Conservation (phyloP, 1,140 invertebrate species). For the Helicoverpa armigera region DNA sequence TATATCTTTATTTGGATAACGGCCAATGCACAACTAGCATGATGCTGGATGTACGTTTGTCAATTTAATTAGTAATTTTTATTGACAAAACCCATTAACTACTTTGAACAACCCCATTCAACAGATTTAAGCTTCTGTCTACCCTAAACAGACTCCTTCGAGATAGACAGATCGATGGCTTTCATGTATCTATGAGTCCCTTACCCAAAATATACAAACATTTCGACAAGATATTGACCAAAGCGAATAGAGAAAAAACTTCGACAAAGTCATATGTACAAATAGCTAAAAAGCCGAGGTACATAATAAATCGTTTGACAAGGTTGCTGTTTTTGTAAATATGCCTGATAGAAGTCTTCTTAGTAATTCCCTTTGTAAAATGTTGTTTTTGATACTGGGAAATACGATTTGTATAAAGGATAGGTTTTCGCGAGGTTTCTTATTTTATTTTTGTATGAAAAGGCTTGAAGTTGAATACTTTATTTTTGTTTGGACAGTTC, state of each 20-base stretch:
- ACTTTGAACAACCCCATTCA: too few species aligned
- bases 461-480: neutral
- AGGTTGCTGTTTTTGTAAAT: constrained; percentile 1
- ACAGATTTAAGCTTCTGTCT: too few species aligned
- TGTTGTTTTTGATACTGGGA: neutral
- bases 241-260: neutral
- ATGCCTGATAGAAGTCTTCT: neutral
- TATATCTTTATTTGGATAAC: too few species aligned
- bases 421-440: neutral
- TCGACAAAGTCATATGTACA: neutral
- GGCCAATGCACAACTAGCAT: too few species aligned
- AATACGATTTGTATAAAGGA: neutral
- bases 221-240: neutral
- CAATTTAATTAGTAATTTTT: too few species aligned
- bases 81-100: too few species aligned
- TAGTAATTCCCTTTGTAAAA: constrained; percentile 6
- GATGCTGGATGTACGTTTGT: too few species aligned
- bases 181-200: too few species aligned
- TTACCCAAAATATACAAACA: neutral
- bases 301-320: constrained; percentile 1
- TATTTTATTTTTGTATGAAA: neutral
- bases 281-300: neutral
- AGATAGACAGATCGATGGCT: too few species aligned
- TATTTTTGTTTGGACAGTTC: neutral
- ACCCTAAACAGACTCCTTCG: too few species aligned